These are phyloP conservation scores for Alviniconcha marisindica DNA, from an alignment of 1,140 invertebrate species.

Conservation along the genomic window DNA sequence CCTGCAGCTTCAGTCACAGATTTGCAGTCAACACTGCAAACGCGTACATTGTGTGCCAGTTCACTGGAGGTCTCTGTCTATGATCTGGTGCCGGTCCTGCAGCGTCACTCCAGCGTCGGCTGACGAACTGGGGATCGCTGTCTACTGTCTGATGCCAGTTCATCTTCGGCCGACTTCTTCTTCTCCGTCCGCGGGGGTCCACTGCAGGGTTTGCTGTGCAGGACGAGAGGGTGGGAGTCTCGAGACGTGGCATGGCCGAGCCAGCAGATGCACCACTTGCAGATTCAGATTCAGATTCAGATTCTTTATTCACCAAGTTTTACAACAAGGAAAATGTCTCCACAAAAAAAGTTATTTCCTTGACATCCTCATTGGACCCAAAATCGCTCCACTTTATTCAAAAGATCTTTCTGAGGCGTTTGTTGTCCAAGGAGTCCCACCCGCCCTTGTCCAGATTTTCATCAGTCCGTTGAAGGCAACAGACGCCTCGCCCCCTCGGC, in stretches of 20 bases:
- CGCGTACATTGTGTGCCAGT: no score
- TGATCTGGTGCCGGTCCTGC: no score
- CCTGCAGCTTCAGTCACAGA: no score
- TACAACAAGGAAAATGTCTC: no score
- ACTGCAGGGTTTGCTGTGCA: background rate
- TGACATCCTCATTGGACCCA: background rate
- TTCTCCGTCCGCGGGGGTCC: background rate
- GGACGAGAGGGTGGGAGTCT: background rate
- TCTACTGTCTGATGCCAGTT: background rate
- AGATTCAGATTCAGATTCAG: background rate
- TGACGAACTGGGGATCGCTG: no score
- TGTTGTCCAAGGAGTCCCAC: background rate
- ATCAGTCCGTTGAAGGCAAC: background rate
- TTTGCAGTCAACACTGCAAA: no score
- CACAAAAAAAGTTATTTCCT: no score
- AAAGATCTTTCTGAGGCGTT: background rate
- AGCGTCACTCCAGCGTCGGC: no score
- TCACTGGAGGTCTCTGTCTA: no score
- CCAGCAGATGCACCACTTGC: background rate
- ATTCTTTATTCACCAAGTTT: background rate
- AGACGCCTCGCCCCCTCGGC: background rate
- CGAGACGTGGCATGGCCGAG: background rate
- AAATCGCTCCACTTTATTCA: background rate
- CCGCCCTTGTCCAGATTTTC: background rate
- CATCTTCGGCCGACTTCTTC: background rate